A percentile compares a stretch with the other conserved stretches of the same genome.
Conservation (phyloP, 2,113 vertebrate genomes). For the Sisor rabdophorus region DNA sequence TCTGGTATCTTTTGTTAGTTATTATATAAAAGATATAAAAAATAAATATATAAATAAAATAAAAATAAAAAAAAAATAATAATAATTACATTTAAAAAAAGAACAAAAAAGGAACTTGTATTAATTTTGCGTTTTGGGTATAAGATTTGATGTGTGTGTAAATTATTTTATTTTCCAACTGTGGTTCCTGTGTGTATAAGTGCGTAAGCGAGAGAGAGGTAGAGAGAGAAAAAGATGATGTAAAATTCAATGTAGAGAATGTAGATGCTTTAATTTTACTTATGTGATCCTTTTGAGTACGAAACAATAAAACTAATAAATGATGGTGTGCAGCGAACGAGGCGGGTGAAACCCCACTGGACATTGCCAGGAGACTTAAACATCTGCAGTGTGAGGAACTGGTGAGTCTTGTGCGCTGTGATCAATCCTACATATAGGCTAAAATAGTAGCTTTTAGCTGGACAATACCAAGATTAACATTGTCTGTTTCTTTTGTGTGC, state of each 20-base stretch:
- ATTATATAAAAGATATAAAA: neutral
- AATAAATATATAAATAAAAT: no score
- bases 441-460: neutral
- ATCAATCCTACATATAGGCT: neutral
- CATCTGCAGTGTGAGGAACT: conserved; percentile 92
- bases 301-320: conserved; percentile 24
- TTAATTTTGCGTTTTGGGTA: no score
- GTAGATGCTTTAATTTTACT: neutral
- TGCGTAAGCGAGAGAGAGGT: no score
- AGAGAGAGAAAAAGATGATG: no score
- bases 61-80: no score
- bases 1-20: neutral
- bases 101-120: no score
- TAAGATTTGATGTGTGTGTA: no score
- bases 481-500: conserved; percentile 23
- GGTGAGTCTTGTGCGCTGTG: conserved; percentile 72
- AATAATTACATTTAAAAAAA: no score
- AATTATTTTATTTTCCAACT: no score
- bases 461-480: neutral
- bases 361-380: conserved; percentile 89
- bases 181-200: no score
- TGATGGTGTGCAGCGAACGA: conserved; percentile 78
- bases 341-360: conserved; percentile 88
- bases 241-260: no score
- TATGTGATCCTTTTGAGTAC: conserved; percentile 20